A percentile compares a stretch with the other conserved stretches of the same genome.
Conservation (phyloP, 2,888 invertebrate species). For the Epinotia ramella region DNA sequence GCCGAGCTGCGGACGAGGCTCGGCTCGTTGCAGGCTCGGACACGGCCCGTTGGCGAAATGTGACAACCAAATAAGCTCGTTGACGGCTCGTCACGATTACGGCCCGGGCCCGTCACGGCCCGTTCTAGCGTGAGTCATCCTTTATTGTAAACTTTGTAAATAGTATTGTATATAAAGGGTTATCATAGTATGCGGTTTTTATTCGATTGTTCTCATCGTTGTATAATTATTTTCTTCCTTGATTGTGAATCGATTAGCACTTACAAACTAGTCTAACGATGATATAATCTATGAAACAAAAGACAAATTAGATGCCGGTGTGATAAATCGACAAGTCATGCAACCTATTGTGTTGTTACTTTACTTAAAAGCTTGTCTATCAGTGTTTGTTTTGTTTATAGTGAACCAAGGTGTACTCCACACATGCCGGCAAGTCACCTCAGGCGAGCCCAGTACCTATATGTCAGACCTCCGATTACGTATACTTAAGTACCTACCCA, state of each 20-base stretch:
- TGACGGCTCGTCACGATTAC: too few relatives aligned
- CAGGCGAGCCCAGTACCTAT: not conserved
- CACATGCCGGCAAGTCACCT: not conserved
- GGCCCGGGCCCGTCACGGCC: too few relatives aligned
- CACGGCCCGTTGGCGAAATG: too few relatives aligned
- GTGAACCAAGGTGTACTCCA: not conserved
- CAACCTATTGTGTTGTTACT: constrained; percentile 31
- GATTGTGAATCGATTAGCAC: constrained; percentile 47
- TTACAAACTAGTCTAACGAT: constrained; percentile 17
- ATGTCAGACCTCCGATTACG: constrained; percentile 4
- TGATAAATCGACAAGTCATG: constrained; percentile 34
- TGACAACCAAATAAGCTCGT: too few relatives aligned
- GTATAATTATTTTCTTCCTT: constrained; percentile 48
- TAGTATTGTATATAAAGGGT: not conserved
- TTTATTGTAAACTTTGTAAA: constrained; percentile 43
- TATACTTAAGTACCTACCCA: not conserved
- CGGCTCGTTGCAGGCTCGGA: too few relatives aligned
- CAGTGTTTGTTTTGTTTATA: not conserved
- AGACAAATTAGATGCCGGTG: constrained; percentile 31
- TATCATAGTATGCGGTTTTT: constrained; percentile 25
- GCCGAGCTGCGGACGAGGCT: too few relatives aligned
- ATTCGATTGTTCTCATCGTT: constrained; percentile 45
- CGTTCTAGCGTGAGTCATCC: too few relatives aligned
- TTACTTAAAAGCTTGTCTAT: constrained; percentile 3
- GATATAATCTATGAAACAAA: constrained; percentile 44